Evolutionary conservation across 2,113 vertebrate genomes (phyloP).

Genomic region (Notiomystis cincta): DNA sequence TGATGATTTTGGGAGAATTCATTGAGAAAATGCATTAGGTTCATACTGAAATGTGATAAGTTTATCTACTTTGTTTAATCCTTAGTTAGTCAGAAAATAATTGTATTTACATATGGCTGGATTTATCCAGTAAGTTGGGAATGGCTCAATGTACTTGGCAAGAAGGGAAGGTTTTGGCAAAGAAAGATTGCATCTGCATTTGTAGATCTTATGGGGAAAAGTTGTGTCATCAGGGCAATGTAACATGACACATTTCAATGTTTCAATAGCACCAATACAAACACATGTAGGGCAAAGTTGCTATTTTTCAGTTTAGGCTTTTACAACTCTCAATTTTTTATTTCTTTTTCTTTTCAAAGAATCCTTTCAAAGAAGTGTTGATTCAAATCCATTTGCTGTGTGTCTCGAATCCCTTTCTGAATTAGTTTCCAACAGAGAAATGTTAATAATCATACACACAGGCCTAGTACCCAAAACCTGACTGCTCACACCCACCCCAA

Average conservation of each 20-base stretch:
- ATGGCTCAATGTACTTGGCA: background rate
- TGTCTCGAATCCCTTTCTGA: background rate
- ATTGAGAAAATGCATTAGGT: background rate
- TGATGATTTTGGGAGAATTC: background rate
- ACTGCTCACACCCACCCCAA: fast-evolving
- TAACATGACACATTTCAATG: background rate
- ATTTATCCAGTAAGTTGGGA: background rate
- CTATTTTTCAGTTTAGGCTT: background rate
- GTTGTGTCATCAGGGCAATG: background rate
- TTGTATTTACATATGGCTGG: background rate
- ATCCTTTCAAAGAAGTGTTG: background rate
- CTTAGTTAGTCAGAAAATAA: background rate
- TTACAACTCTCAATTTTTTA: background rate
- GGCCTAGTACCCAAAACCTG: background rate
- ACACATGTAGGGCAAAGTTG: background rate
- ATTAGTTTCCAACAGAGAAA: background rate
- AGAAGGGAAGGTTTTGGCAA: background rate
- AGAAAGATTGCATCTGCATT: background rate
- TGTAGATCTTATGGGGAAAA: constrained; percentile 14
- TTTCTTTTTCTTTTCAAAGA: background rate
- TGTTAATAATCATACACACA: background rate
- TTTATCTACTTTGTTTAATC: background rate
- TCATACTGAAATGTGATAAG: background rate
- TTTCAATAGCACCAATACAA: background rate
- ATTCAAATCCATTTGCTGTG: background rate